Evolutionary conservation across 2,797 vertebrate species (phyloP), one percentile per base, ranked within the genome.

Genomic region (Tympanoctomys barrerae): DNA sequence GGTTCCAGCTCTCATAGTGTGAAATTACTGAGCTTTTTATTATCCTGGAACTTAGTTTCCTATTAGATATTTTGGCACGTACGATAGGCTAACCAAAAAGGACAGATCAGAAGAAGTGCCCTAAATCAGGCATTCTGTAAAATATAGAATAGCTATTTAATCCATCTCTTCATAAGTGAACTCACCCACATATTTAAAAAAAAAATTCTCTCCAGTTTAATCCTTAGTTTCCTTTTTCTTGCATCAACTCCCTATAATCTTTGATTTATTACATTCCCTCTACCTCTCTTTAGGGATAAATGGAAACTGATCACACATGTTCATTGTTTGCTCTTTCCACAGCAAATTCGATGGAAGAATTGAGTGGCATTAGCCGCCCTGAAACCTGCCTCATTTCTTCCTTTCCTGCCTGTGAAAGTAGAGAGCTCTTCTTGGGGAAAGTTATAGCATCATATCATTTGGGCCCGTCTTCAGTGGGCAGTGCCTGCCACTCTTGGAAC

Each of bases 281-380:
- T 36, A 1, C 64, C 73, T 95, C 16, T 87, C 82, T 84, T 13
- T 71, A 52, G 59, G 80, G 33, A 42, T 89, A 14, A 26, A 26
- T 66, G 21, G 64, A 81, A 84, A 94, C n/a, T 90, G 59, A 92
- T 59, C 64, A 71, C 5, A 39, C 18, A 59, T 70, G 14, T 87
- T 89, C 42, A 24, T 75, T 71, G 91, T 97, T 95, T 96, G 90
- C 31, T 96, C 97, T 90, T 97, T 81, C 98, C 98, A 54, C 96
- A 99, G 99, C 99, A 99, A 99, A 99, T 99, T 96, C 98, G 99
- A 77, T 99, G 99, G 99, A 99, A 99, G 97, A 99, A 99, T 98
- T 99, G 98, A 99, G 75, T 57, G 54, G 61, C 12, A 18, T 62
- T 83, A 61, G 62, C 46, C 64, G 66, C 87, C 81, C 87, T 66